Evolutionary conservation across 2,113 vertebrate species (phyloP), one percentile per base, ranked within the genome.

Genomic region (Struthidea cinerea): DNA sequence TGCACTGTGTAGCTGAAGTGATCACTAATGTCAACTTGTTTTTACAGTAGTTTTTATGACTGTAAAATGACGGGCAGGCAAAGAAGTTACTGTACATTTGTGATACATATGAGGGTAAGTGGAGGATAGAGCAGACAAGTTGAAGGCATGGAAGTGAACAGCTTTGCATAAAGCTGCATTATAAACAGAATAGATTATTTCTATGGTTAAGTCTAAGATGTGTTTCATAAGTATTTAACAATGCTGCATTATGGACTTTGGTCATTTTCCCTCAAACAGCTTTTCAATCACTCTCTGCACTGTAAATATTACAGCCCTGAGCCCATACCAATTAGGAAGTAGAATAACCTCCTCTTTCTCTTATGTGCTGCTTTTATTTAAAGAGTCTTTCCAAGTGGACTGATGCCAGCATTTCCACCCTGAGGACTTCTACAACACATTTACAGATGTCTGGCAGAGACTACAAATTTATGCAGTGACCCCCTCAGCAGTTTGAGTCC

Each of bases 381-480:
- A 97, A 90, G 17, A 94, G 49, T 67, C 42, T 78, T 96, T 97
- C 50, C 81, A 96, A 92, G 73, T 92, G 90, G 90, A 94, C 67
- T 84, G 83, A 60, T 79, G 96, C 87, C 97, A 97, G 37, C 30
- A 53, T 93, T 97, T 83, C 75, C 94, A 84, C 92, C 95, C 96
- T 84, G 78, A 89, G 87, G 95, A 92, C 47, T 94, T 87, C 78
- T 93, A 84, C 69, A 84, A 47, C 57, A 46, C 90, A 86, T 92
- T 96, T 92, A 91, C 94, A 98, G 95, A 97, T 96, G 96, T 94
- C 96, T 97, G 89, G 59, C 80, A 97, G 73, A 95, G 73, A 91
- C 84, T 94, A 70, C 16, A 92, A 67, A 81, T 56, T 57, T 78
- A 67, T 56, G 68, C 70, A 68, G 68, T 69, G 53, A 52, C 41